Evolutionary conservation across 2,113 vertebrate species (phyloP).

Genomic region (Percina caprodes): DNA sequence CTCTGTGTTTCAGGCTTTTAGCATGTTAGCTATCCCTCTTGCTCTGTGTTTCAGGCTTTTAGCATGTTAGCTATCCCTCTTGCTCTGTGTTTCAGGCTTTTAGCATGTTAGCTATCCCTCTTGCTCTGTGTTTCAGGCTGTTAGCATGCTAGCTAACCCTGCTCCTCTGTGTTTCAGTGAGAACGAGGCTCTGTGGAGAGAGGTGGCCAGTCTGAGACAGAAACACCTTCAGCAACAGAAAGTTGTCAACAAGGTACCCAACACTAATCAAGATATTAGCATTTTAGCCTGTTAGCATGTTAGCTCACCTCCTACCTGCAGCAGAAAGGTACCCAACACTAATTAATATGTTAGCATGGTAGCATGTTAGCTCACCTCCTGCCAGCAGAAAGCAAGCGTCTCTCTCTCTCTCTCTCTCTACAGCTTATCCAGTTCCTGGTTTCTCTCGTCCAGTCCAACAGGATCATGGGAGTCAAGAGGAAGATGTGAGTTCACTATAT

Average conservation of each 20-base stretch:
- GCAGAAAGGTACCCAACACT: slow-evolving; percentile 66
- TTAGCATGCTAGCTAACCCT: background rate
- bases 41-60: too few species aligned
- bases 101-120: too few species aligned
- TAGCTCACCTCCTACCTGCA: background rate
- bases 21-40: too few species aligned
- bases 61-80: too few species aligned
- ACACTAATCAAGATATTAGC: background rate
- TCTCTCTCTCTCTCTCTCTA: too few species aligned
- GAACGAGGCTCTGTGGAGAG: slow-evolving; percentile 93
- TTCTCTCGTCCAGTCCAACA: slow-evolving; percentile 93
- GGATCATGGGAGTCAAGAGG: slow-evolving; percentile 93
- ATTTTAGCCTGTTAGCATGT: background rate
- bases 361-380: background rate
- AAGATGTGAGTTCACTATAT: slow-evolving; percentile 89
- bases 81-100: too few species aligned
- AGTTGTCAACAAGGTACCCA: slow-evolving; percentile 93
- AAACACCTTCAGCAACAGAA: slow-evolving; percentile 96
- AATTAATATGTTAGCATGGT: background rate
- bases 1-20: slow-evolving; percentile 75
- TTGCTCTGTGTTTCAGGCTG: too few species aligned
- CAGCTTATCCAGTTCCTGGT: slow-evolving; percentile 97
- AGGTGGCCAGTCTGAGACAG: slow-evolving; percentile 92
- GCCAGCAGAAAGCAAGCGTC: background rate
- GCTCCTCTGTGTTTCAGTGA: slow-evolving; percentile 83